A percentile compares a stretch with the other conserved stretches of the same genome.
These are phyloP conservation scores for Ailurus styani DNA, from an alignment of 2,113 vertebrate species.

Conservation along the genomic window DNA sequence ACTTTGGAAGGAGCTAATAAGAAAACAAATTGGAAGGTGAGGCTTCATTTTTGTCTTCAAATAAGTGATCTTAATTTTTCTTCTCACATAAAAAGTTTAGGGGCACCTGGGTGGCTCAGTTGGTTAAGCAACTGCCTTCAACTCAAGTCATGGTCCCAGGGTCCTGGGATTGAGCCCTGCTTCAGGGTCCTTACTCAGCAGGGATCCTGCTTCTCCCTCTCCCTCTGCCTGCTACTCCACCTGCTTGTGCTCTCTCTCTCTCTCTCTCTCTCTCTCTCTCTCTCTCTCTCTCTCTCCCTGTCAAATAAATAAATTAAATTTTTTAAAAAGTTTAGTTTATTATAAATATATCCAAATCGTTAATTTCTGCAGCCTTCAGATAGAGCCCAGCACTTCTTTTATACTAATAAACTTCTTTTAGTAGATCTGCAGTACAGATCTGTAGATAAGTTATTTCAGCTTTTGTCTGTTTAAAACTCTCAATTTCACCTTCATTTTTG, in stretches of 20 bases:
- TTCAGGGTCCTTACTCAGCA: too few relatives aligned
- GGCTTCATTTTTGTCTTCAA: background rate
- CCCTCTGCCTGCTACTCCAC: too few relatives aligned
- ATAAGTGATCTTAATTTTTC: background rate
- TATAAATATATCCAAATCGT: constrained; percentile 76
- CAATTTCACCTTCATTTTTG: background rate
- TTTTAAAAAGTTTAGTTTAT: background rate
- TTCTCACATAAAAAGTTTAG: background rate
- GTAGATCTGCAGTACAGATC: background rate
- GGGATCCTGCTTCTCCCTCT: too few relatives aligned
- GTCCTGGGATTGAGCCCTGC: too few relatives aligned
- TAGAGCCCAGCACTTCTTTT: constrained; percentile 53
- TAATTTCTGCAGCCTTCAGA: constrained; percentile 68
- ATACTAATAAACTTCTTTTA: constrained; percentile 44
- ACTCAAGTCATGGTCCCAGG: too few relatives aligned
- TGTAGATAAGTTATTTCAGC: background rate
- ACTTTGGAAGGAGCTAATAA: background rate
- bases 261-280: too few relatives aligned
- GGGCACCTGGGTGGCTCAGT: too few relatives aligned
- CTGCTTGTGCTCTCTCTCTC: too few relatives aligned
- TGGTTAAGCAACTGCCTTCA: too few relatives aligned
- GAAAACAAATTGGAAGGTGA: background rate
- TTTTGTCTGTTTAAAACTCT: background rate
- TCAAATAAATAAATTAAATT: too few relatives aligned
- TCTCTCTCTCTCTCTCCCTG: too few relatives aligned